These are phyloP conservation scores for Lasiommata megera DNA, from an alignment of 2,888 invertebrate genomes.

Conservation along the genomic window DNA sequence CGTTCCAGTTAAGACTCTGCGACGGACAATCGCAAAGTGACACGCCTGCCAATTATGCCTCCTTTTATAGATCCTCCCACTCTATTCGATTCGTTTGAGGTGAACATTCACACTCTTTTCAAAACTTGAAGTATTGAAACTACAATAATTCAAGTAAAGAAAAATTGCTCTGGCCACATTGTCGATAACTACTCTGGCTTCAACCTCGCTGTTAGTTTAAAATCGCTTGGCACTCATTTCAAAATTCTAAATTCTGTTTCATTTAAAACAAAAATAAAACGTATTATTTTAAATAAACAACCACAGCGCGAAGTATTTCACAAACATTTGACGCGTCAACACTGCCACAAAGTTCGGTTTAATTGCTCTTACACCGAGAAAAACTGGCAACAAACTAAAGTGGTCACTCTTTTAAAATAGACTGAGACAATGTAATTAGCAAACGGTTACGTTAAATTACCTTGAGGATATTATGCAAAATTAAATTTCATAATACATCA, in stretches of 20 bases:
- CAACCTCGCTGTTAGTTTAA: not conserved
- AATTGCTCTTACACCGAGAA: conserved; percentile 16
- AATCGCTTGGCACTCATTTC: not conserved
- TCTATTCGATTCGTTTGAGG: conserved; percentile 14
- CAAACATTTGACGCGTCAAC: conserved; percentile 11
- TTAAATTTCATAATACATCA: conserved; percentile 7
- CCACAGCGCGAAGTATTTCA: conserved; percentile 1
- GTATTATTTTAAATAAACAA: not conserved
- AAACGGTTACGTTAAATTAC: conserved; percentile 17
- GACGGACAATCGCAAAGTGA: conserved; percentile 30
- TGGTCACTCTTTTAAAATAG: conserved; percentile 18
- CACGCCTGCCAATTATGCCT: conserved; percentile 26
- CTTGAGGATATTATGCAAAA: conserved; percentile 17
- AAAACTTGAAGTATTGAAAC: not conserved
- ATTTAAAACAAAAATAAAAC: not conserved
- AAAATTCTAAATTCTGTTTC: not conserved
- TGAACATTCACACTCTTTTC: conserved; percentile 21
- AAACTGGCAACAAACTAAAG: conserved; percentile 21
- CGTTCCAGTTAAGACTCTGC: conserved; percentile 30
- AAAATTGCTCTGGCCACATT: not conserved
- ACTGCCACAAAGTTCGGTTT: conserved; percentile 4
- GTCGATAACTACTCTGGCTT: not conserved
- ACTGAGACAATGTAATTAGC: conserved; percentile 18
- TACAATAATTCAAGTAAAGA: not conserved
- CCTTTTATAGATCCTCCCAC: conserved; percentile 27